A percentile compares a stretch with the other conserved stretches of the same genome.
Evolutionary conservation across 53 echinoderm and acorn worm species (phyloP).

Genomic region (Pentamera pediparva): DNA sequence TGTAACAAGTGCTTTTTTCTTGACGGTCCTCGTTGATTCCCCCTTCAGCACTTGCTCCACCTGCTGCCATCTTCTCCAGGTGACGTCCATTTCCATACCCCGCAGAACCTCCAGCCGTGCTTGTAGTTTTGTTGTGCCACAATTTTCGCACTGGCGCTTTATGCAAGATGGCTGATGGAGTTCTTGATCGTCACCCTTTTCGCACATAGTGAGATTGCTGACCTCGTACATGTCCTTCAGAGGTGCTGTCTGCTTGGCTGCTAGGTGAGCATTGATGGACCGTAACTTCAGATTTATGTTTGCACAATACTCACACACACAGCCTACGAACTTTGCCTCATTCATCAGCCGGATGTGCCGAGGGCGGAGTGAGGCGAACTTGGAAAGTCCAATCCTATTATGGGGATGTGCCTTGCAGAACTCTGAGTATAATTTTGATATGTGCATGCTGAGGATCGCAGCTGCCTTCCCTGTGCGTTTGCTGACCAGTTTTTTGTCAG

Average conservation of each 20-base stretch:
- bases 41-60: no score
- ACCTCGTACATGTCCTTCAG: conserved; percentile 23
- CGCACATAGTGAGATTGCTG: conserved; percentile 39
- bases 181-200: conserved; percentile 3
- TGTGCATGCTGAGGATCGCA: conserved; percentile 26
- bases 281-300: conserved; percentile 39
- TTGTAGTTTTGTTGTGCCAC: conserved; percentile 28
- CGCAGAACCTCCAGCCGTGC: no score
- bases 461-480: conserved; percentile 35
- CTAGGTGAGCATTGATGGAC: conserved; percentile 21
- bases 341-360: conserved; percentile 11
- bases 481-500: conserved; percentile 52
- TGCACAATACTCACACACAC: conserved; percentile 58
- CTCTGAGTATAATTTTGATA: conserved; percentile 12
- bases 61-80: conserved; percentile 1
- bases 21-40: conserved; percentile 23
- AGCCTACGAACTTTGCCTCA: conserved; percentile 30
- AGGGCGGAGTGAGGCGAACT: conserved; percentile 28
- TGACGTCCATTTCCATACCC: no score
- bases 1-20: conserved; percentile 13
- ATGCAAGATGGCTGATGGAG: conserved; percentile 44
- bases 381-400: neutral
- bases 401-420: conserved; percentile 19
- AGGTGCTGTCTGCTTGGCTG: neutral
- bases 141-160: conserved; percentile 15